Base-by-base conservation (phyloP, 2,888 invertebrate species). In the Parasteatoda lunata region DNA sequence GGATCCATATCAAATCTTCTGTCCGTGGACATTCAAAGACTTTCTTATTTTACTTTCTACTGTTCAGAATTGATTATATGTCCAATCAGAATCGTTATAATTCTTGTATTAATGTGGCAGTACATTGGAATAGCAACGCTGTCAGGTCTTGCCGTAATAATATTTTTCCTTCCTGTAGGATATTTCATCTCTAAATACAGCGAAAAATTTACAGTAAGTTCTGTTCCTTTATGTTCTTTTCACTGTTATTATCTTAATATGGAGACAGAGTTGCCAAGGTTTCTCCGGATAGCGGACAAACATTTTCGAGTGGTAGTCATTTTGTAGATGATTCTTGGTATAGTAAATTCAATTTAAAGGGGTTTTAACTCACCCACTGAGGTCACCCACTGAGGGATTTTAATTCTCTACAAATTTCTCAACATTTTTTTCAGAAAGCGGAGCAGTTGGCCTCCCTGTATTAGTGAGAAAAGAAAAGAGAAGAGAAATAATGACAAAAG, bases 101-200 rank as follows among this genome's bases (percentile, higher is more conserved):
- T 83, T n/a, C 30, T 83, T 7, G 30, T 51, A 45, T 3, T 83
- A 5, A 70, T 83, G 83, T 83, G 83, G 83, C 77, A 71, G 48
- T 83, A 83, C 47, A 8, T 83, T 9, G 83, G 83, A 11, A 30
- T 52, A 11, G 47, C 83, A 30, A 70, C 71, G 48, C 65, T 77
- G n/a, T 70, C 77, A 51, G 83, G 83, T 4, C 66, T 83, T n/a
- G 71, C 51, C 49, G 71, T 83, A 5, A 71, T 83, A 4, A 4
- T 77, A 1, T 45, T 77, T 47, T 52, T 83, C 13, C 47, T 83
- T 47, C 83, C 83, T 49, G n/a, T 77, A 3, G 71, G 65, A 45
- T 83, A 65, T 52, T 77, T 30, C 15, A n/a, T 71, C 8, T n/a
- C 83, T 52, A 64, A 52, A 69, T 3, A 77, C 49, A 64, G 77